These are phyloP conservation scores for Larimichthys crocea DNA, from an alignment of 2,113 vertebrate species.

Conservation along the genomic window DNA sequence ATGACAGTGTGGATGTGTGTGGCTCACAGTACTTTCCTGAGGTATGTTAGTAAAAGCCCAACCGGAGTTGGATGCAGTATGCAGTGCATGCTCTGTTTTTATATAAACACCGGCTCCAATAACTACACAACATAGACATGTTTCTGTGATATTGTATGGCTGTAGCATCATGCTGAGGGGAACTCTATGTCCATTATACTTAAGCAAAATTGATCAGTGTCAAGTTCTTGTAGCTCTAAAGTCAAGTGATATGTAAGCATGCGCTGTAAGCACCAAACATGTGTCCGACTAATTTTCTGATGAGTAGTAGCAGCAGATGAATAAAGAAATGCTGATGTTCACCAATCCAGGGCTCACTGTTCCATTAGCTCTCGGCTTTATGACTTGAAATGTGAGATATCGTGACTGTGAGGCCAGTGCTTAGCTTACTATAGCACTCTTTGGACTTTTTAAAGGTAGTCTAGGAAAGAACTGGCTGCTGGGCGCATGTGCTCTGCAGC, in stretches of 20 bases:
- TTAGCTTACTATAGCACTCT: background rate
- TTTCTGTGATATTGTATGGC: background rate
- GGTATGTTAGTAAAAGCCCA: background rate
- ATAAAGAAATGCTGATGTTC: too few relatives aligned
- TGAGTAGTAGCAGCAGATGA: too few relatives aligned
- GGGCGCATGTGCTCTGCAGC: too few relatives aligned
- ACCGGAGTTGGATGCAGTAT: background rate
- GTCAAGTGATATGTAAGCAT: too few relatives aligned
- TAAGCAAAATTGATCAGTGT: too few relatives aligned
- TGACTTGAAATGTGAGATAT: background rate
- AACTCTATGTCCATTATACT: too few relatives aligned
- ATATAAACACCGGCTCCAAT: background rate
- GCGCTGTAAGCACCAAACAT: too few relatives aligned
- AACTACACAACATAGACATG: background rate
- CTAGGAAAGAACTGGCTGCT: too few relatives aligned
- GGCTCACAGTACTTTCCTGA: background rate
- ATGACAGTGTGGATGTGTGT: slow-evolving; percentile 13
- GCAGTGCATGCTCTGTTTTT: background rate
- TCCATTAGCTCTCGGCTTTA: background rate
- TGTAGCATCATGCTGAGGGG: too few relatives aligned
- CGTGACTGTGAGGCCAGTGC: background rate
- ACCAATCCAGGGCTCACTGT: background rate
- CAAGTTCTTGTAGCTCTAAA: too few relatives aligned
- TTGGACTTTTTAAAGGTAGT: too few relatives aligned
- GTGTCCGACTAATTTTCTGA: too few relatives aligned